A percentile compares a stretch with the other conserved stretches of the same genome.
These are phyloP conservation scores for Aythya baeri DNA, from an alignment of 2,113 vertebrate species.

Conservation along the genomic window DNA sequence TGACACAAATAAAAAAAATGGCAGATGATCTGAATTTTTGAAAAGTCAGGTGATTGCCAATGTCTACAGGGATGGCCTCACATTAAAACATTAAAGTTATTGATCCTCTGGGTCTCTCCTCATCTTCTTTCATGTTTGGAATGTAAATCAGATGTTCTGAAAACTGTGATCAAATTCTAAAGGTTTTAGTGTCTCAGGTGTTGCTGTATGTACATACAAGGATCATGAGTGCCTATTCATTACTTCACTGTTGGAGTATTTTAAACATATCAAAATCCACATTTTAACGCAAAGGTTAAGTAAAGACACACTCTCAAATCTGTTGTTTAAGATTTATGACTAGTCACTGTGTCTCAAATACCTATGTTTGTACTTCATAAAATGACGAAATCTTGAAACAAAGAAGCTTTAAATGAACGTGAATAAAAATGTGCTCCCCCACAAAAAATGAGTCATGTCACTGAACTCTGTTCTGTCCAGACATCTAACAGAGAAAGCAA, in stretches of 20 bases:
- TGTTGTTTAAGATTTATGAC: background rate
- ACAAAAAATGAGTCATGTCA: background rate
- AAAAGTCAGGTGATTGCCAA: background rate
- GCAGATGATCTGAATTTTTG: background rate
- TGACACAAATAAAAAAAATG: background rate
- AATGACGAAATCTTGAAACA: constrained; percentile 10
- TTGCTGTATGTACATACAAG: background rate
- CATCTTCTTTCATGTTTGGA: background rate
- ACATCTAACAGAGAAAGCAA: background rate
- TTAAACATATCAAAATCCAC: background rate
- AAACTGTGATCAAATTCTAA: background rate
- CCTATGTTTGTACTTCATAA: background rate
- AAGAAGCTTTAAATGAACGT: background rate
- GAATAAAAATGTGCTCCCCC: background rate
- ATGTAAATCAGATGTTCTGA: background rate
- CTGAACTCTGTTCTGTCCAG: background rate
- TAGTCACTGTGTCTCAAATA: background rate
- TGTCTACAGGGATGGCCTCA: background rate
- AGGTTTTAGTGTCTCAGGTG: constrained; percentile 23
- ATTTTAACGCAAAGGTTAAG: constrained; percentile 24
- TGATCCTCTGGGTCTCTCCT: background rate
- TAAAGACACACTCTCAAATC: background rate
- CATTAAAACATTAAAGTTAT: background rate
- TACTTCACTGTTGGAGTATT: background rate
- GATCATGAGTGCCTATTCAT: background rate